Evolutionary conservation across 2,113 vertebrate genomes (phyloP).

Genomic region (Podarcis muralis): DNA sequence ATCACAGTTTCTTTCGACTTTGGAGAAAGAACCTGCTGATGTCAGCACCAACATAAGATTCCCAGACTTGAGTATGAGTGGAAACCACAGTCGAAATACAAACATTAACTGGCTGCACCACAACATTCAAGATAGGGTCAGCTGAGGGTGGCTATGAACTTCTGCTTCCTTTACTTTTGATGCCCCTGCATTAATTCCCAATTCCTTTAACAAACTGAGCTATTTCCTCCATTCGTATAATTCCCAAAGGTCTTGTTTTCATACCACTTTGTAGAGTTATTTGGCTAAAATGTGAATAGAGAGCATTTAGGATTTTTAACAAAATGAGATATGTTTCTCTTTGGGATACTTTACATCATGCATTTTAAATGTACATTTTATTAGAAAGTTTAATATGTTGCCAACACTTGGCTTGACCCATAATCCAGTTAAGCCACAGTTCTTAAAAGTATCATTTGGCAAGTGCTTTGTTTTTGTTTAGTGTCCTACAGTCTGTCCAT

Average conservation of each 20-base stretch:
- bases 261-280: background rate
- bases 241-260: background rate
- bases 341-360: no score
- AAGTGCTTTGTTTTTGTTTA: background rate
- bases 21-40: conserved; percentile 15
- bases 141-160: background rate
- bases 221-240: background rate
- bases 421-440: background rate
- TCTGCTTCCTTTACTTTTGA: conserved; percentile 8
- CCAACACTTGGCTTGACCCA: background rate
- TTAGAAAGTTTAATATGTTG: background rate
- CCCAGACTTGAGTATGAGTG: background rate
- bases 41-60: conserved; percentile 1
- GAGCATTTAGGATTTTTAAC: background rate
- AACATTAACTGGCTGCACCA: background rate
- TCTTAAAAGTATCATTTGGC: background rate
- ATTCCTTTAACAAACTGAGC: background rate
- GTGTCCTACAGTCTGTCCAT: background rate
- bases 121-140: conserved; percentile 13
- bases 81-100: conserved; percentile 28
- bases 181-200: background rate
- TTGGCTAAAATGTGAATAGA: no score
- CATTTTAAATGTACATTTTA: background rate
- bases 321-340: background rate
- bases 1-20: background rate